Conservation (phyloP, 2,797 vertebrate genomes). For the Poeciliopsis gracilis region DNA sequence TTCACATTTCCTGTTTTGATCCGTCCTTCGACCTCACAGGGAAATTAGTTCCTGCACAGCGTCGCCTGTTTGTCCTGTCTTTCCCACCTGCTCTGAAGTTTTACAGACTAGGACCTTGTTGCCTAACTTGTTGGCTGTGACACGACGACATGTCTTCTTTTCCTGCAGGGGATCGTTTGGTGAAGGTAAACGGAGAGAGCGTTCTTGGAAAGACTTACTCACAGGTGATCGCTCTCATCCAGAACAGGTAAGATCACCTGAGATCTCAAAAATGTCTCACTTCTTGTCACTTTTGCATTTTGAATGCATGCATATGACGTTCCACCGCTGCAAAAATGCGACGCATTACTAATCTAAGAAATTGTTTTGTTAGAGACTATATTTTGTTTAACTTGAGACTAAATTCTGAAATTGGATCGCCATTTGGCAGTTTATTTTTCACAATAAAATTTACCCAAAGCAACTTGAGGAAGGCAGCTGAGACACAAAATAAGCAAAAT, state of each 20-base stretch:
- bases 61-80: slow-evolving; percentile 2
- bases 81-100: slow-evolving; percentile 1
- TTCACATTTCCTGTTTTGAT: slow-evolving; percentile 3
- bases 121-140: background rate
- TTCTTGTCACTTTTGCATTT: background rate
- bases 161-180: slow-evolving; percentile 90
- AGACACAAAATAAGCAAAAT: background rate
- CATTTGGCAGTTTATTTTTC: background rate
- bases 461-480: background rate
- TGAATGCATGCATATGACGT: background rate
- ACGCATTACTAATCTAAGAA: background rate
- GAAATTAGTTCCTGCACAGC: slow-evolving; percentile 6
- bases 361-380: background rate
- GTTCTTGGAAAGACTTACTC: slow-evolving; percentile 97
- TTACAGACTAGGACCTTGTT: background rate
- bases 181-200: slow-evolving; percentile 97
- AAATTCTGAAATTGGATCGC: background rate
- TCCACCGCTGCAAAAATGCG: background rate
- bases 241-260: slow-evolving; percentile 88
- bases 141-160: slow-evolving; percentile 10
- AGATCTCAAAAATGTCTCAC: background rate
- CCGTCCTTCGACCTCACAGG: background rate
- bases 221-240: slow-evolving; percentile 97
- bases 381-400: background rate
- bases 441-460: background rate